These are phyloP conservation scores for Parazoanthus swiftii DNA, from an alignment of 92 coral and sea anemone genomes.

Conservation along the genomic window DNA sequence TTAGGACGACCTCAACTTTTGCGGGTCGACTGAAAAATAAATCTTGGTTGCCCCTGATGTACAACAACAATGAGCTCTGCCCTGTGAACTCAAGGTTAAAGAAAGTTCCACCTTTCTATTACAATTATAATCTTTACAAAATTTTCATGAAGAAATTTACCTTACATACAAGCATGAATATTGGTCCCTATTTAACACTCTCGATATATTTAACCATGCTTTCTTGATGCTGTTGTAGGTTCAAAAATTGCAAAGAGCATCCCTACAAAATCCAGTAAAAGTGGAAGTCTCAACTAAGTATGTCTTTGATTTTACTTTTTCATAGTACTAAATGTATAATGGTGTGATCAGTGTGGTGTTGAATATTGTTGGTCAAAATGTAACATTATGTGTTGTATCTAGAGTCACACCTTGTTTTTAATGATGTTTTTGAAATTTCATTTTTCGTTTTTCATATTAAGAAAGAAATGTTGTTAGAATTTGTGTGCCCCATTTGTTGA, in stretches of 20 bases:
- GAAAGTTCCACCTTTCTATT: too few relatives aligned
- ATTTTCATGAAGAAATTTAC: neutral
- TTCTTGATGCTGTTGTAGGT: constrained; percentile 58
- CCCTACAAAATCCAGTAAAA: constrained; percentile 93
- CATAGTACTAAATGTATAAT: neutral
- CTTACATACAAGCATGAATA: too few relatives aligned
- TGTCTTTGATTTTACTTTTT: constrained; percentile 6
- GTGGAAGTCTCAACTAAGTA: constrained; percentile 97
- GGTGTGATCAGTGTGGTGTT: neutral
- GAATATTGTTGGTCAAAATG: too few relatives aligned
- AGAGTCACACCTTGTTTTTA: too few relatives aligned
- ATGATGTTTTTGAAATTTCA: too few relatives aligned
- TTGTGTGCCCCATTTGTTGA: neutral
- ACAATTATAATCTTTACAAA: neutral
- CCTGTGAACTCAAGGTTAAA: neutral
- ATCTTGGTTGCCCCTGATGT: too few relatives aligned
- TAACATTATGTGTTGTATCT: too few relatives aligned
- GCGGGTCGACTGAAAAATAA: too few relatives aligned
- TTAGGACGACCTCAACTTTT: too few relatives aligned
- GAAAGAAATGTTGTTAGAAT: neutral
- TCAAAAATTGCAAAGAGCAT: constrained; percentile 95
- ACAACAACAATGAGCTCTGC: too few relatives aligned
- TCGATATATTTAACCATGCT: neutral
- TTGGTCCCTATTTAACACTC: neutral
- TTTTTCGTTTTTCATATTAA: neutral